Percentiles rank a stretch among this genome's conserved stretches.
Conservation (phyloP, 2,113 vertebrate genomes). For the Lagopus muta region DNA sequence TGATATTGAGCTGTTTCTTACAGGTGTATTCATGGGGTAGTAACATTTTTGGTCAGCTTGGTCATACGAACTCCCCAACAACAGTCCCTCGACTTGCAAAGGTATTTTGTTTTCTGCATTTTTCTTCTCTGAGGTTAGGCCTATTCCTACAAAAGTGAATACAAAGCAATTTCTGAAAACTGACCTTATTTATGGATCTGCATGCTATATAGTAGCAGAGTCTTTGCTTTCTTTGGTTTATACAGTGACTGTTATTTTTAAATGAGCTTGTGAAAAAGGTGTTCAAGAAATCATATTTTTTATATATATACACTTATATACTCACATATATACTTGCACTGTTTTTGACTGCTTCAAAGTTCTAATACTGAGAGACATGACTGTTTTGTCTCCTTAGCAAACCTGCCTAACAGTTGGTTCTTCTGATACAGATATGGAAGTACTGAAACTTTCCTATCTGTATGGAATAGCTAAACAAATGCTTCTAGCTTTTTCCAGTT, state of each 20-base stretch:
- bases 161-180: not conserved
- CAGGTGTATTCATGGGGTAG: slow-evolving; percentile 97
- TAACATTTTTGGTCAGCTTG: slow-evolving; percentile 91
- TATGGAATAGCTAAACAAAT: not conserved
- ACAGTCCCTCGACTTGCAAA: slow-evolving; percentile 90
- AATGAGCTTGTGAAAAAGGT: not conserved
- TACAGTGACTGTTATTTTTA: not conserved
- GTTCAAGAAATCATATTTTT: not conserved
- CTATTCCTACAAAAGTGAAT: not conserved
- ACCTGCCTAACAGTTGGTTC: not conserved
- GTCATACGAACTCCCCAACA: slow-evolving; percentile 89
- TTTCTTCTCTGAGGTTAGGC: not conserved
- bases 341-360: not conserved
- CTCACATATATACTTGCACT: not conserved
- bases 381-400: not conserved
- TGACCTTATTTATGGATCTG: not conserved
- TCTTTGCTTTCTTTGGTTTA: not conserved
- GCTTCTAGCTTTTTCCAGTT: not conserved
- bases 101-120: slow-evolving; percentile 72
- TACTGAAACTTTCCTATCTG: not conserved
- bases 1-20: slow-evolving; percentile 20
- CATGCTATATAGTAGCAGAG: not conserved
- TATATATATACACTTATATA: too few relatives aligned
- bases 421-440: not conserved
- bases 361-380: not conserved